These are phyloP conservation scores for Eristalis arbustorum DNA, from an alignment of 2,888 invertebrate genomes.

Conservation along the genomic window DNA sequence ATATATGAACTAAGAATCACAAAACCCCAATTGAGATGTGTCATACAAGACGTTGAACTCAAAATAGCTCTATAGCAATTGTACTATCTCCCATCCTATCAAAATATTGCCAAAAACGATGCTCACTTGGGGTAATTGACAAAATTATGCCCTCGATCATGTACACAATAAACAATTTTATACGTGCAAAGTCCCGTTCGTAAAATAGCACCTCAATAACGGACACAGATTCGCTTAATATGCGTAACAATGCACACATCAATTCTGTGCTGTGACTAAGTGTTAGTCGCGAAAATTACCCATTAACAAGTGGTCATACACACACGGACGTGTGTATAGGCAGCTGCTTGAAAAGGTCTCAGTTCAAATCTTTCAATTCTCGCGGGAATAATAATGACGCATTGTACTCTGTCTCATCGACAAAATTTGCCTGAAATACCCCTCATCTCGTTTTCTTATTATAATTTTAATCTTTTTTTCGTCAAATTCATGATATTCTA, in stretches of 20 bases:
- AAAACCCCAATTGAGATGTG: too few species aligned
- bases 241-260: background rate
- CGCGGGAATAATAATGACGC: slow-evolving; percentile 12
- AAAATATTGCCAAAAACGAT: too few species aligned
- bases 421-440: background rate
- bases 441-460: too few species aligned
- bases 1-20: too few species aligned
- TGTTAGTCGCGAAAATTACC: background rate
- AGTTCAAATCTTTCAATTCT: slow-evolving; percentile 11
- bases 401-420: background rate
- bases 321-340: background rate
- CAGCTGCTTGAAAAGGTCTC: background rate
- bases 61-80: background rate
- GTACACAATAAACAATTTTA: background rate
- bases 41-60: background rate
- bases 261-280: background rate
- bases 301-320: background rate
- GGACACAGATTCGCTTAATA: background rate
- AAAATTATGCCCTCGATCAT: background rate
- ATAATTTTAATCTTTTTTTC: background rate
- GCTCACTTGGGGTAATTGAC: background rate
- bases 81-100: background rate
- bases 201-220: background rate
- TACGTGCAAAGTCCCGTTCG: background rate
- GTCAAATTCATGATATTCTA: background rate